Percentiles rank a stretch among this genome's conserved stretches.
phyloP scores from a whole-genome alignment of 1,140 invertebrate genomes.

The Geopemphigus sp. region DNA sequence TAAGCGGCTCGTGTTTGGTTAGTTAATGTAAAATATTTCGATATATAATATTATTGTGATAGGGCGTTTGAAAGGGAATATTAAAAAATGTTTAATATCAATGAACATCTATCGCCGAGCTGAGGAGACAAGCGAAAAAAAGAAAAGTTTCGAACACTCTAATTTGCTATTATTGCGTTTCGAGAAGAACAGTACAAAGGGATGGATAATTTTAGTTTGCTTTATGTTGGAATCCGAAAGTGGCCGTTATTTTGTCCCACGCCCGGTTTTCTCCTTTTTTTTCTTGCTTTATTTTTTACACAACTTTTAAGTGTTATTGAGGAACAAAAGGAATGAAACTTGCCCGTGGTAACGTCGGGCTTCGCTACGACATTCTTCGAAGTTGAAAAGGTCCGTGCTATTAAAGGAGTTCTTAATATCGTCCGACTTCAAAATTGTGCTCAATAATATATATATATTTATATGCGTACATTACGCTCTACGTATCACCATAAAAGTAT shows the following conservation, averaged over 20 bases:
- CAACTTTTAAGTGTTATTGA: conserved; percentile 35
- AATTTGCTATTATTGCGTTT: conserved; percentile 17
- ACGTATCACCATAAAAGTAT: too few relatives aligned
- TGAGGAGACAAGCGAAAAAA: not conserved
- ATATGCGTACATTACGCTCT: not conserved
- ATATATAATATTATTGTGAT: too few relatives aligned
- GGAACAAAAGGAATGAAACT: conserved; percentile 42
- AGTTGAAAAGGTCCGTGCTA: conserved; percentile 28
- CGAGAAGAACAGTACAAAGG: not conserved
- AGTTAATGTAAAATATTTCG: too few relatives aligned
- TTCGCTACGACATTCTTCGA: not conserved
- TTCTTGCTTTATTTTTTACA: not conserved
- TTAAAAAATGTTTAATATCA: too few relatives aligned
- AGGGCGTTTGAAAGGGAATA: too few relatives aligned
- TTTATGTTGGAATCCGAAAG: conserved; percentile 18
- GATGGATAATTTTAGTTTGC: conserved; percentile 9
- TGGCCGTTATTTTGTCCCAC: conserved; percentile 15
- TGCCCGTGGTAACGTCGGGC: not conserved
- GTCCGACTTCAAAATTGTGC: not conserved
- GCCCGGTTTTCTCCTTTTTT: not conserved
- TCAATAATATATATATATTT: not conserved
- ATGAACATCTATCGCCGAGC: not conserved
- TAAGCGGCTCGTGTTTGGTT: too few relatives aligned
- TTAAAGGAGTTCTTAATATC: conserved; percentile 19
- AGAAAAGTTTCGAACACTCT: not conserved